Base-by-base conservation (phyloP, 2,113 vertebrate species). In the Rhinogobius similis region DNA sequence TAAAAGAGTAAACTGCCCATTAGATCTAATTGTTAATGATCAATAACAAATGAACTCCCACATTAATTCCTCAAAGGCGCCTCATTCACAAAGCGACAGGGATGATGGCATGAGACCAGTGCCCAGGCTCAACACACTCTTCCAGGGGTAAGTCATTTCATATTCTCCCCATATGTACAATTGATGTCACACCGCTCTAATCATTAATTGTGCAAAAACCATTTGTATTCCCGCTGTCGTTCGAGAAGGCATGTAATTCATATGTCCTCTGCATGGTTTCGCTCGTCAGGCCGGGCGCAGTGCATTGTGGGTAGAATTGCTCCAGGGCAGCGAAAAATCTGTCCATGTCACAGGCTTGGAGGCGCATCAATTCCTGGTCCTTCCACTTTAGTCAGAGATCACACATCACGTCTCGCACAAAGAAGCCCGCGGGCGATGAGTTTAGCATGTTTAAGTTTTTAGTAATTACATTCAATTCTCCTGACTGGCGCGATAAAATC, bases 361-460 rank as follows among this genome's bases (percentile, higher is more conserved):
- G 87, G 82, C 87, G 83, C 91, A 92, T 93, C 92, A 91, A 87
- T 91, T 92, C 81, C 82, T 77, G 85, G 80, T 89, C 81, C 82
- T 82, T 91, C 88, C 90, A 80, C 89, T 91, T 85, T 86, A 86
- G 86, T 87, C 83, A 77, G 84, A 74, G 82, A 90, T 88, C 86
- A 86, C 85, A 83, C 89, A 81, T 90, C 87, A 89, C 73, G 72
- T 86, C 84, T 83, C 16, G 41, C 52, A 73, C 66, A 9, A 18
- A 62, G 69, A 74, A 55, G 77, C 86, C 90, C 2, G 21, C 55
- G 52, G 92, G 90, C 82, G 58, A 75, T 65, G 70, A 65, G 75
- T 87, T 89, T 87, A 85, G 84, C 86, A 90, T 92, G 90, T 91
- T 92, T 92, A 92, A 88, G 82, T 92, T 92, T 93, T 91, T 88